A percentile compares a stretch with the other conserved stretches of the same genome.
phyloP scores from a whole-genome alignment of 2,888 invertebrate species.

The Torymus aiolomorphi region DNA sequence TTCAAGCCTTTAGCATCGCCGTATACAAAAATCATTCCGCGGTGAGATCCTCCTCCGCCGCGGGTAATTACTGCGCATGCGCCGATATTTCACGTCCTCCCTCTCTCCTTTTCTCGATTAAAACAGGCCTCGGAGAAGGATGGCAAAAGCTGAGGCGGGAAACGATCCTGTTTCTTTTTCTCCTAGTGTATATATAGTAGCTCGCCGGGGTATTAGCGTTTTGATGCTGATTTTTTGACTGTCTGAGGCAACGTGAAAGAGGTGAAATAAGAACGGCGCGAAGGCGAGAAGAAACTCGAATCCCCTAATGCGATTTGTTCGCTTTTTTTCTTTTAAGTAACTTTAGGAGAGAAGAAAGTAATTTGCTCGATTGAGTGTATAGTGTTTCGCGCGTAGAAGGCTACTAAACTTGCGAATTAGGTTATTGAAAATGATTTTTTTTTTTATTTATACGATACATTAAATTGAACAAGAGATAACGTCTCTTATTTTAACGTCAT shows the following conservation, averaged over 20 bases:
- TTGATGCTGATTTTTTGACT: slow-evolving; percentile 12
- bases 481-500: background rate
- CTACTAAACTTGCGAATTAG: slow-evolving; percentile 4
- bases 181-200: slow-evolving; percentile 7
- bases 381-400: slow-evolving; percentile 18
- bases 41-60: background rate
- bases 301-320: slow-evolving; percentile 30
- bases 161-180: slow-evolving; percentile 21
- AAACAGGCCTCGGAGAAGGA: background rate
- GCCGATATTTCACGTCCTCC: slow-evolving; percentile 42
- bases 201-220: slow-evolving; percentile 16
- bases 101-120: slow-evolving; percentile 23
- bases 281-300: slow-evolving; percentile 24
- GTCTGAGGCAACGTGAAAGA: background rate
- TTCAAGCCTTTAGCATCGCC: slow-evolving; percentile 36
- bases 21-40: slow-evolving; percentile 38
- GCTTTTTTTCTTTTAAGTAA: background rate
- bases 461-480: background rate
- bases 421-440: slow-evolving; percentile 11
- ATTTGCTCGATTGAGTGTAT: slow-evolving; percentile 33
- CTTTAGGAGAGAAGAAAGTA: slow-evolving; percentile 15
- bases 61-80: slow-evolving; percentile 33
- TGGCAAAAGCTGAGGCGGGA: slow-evolving; percentile 22
- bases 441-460: background rate
- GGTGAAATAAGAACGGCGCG: background rate